phyloP scores from a whole-genome alignment of 2,888 invertebrate species.

The Netelia virgata region DNA sequence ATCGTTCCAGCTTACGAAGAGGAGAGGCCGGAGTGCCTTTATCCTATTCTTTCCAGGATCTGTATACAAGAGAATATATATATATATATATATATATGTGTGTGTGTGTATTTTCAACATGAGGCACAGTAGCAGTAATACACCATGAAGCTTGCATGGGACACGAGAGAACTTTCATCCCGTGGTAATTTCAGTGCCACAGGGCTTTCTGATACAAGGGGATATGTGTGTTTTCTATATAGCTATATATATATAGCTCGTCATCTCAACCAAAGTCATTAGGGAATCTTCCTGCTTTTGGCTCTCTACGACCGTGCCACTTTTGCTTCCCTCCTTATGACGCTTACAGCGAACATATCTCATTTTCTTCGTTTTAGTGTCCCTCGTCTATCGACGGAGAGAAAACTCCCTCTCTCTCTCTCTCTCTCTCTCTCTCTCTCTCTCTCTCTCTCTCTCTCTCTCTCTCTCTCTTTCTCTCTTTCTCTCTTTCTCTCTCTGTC shows the following conservation, averaged over 20 bases:
- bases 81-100: neutral
- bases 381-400: conserved; percentile 6
- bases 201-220: conserved; percentile 43
- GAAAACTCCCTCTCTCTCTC: conserved; percentile 11
- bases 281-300: conserved; percentile 33
- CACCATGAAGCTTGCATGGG: conserved; percentile 52
- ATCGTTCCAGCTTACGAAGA: conserved; percentile 47
- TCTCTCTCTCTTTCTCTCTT: neutral
- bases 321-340: conserved; percentile 15
- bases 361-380: conserved; percentile 39
- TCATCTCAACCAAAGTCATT: conserved; percentile 35
- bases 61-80: conserved; percentile 1
- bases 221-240: conserved; percentile 1
- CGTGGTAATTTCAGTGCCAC: conserved; percentile 62
- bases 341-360: conserved; percentile 28
- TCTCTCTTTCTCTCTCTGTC: neutral
- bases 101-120: conserved; percentile 18
- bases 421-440: neutral
- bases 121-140: conserved; percentile 43
- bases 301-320: conserved; percentile 13
- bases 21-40: conserved; percentile 61
- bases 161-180: conserved; percentile 69
- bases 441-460: neutral
- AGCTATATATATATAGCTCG: neutral
- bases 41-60: conserved; percentile 46